These are phyloP conservation scores for Panthera uncia DNA, from an alignment of 2,113 vertebrate species.

Conservation along the genomic window DNA sequence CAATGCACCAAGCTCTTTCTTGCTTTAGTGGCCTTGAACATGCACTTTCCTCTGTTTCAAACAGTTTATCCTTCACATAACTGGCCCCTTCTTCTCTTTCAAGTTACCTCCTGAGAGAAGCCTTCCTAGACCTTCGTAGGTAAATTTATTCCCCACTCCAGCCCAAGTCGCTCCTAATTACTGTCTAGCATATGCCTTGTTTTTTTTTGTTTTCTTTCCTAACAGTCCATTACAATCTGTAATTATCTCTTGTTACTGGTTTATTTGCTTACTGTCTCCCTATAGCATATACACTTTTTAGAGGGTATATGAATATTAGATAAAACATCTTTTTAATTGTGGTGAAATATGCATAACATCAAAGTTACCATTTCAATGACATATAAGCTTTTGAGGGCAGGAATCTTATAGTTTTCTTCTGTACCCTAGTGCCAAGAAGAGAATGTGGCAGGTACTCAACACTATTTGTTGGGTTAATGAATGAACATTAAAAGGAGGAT, in stretches of 20 bases:
- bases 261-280: background rate
- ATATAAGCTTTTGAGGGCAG: background rate
- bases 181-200: background rate
- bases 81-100: background rate
- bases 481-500: background rate
- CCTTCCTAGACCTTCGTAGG: background rate
- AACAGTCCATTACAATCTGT: background rate
- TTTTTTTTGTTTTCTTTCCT: background rate
- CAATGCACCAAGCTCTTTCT: background rate
- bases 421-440: background rate
- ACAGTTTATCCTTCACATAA: background rate
- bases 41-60: background rate
- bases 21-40: background rate
- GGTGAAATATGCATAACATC: background rate
- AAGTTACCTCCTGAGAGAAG: background rate
- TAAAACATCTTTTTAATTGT: background rate
- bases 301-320: background rate
- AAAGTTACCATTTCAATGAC: background rate
- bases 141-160: background rate
- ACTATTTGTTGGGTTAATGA: background rate
- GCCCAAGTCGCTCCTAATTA: background rate
- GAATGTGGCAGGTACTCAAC: background rate
- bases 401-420: background rate
- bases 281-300: background rate
- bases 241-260: background rate